Base-by-base conservation (phyloP, 2,888 invertebrate species). In the Apantesis nais region DNA sequence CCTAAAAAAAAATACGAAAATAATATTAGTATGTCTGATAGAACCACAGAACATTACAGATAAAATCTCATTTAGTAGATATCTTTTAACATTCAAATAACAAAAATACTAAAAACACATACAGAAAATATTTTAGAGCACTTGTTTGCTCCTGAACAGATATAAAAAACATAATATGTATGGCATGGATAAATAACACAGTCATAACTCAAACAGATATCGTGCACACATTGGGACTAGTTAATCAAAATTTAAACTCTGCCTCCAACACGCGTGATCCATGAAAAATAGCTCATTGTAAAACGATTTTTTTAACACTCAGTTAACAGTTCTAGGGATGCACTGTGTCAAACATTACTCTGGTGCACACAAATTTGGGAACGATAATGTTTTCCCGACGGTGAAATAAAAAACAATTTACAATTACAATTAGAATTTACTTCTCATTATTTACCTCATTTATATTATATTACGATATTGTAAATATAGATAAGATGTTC, bases 231-330 rank as follows among this genome's bases (percentile, higher is more conserved):
- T 88, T 86, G 89, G 87, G 83, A 81, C 79, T 88, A 86, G 90
- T 93, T 93, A 93, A 93, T 93, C 93, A 93, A 89, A 85, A 85
- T 89, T 87, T 78, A 86, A 88, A 88, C 86, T 67, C 67, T 62
- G 77, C 67, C 70, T 73, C 81, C 84, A 84, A 84, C 85, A 82
- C 86, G 87, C 83, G 78, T 89, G 91, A 92, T 92, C 88, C 87
- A 86, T 92, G 90, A 92, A 92, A 93, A 92, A 93, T 92, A 89
- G 91, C 90, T 89, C 87, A 90, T 93, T 93, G 90, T 90, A 89
- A 90, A 92, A 88, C 84, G 87, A 86, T 90, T 90, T 91, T 68
- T 90, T 90, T 82, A 79, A 82, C 83, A 39, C 62, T 14, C 37
- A 25, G 76, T 81, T 12, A 25, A 22, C 48, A 22, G n/a, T n/a